Percentiles rank a stretch among this genome's conserved stretches.
Conservation (phyloP, 2,113 vertebrate genomes). For the Todiramphus chloris region DNA sequence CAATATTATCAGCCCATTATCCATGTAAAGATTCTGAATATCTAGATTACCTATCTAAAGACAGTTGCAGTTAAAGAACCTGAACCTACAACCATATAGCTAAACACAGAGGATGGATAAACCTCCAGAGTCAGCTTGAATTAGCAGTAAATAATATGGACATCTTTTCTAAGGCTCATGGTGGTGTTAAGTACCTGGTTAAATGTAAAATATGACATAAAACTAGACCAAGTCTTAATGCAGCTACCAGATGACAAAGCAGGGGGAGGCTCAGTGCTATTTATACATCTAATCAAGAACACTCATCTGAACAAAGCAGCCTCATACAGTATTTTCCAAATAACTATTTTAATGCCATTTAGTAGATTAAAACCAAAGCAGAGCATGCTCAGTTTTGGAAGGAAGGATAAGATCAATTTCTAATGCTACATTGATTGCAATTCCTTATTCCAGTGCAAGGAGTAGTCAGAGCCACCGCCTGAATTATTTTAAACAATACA, state of each 20-base stretch:
- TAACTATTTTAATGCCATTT: not conserved
- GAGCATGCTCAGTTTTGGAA: not conserved
- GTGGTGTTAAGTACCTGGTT: not conserved
- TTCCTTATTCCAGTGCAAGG: constrained; percentile 7
- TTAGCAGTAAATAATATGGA: not conserved
- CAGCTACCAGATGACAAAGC: not conserved
- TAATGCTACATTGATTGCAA: not conserved
- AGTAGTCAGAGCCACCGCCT: constrained; percentile 4
- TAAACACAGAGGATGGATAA: not conserved
- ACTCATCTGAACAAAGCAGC: not conserved
- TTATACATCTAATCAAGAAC: not conserved
- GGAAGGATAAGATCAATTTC: not conserved
- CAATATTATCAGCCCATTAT: not conserved
- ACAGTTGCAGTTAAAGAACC: not conserved
- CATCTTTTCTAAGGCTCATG: not conserved
- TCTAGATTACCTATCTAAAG: not conserved
- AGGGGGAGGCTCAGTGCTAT: rapidly evolving
- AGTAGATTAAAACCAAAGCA: constrained; percentile 39
- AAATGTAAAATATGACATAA: not conserved
- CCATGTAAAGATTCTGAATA: not conserved
- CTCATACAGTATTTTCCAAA: not conserved
- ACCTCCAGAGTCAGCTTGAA: not conserved
- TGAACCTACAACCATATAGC: not conserved
- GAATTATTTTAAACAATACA: constrained; percentile 36
- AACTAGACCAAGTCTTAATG: not conserved